Evolutionary conservation across 2,797 vertebrate species (phyloP).

Genomic region (Craterocephalus amniculus): DNA sequence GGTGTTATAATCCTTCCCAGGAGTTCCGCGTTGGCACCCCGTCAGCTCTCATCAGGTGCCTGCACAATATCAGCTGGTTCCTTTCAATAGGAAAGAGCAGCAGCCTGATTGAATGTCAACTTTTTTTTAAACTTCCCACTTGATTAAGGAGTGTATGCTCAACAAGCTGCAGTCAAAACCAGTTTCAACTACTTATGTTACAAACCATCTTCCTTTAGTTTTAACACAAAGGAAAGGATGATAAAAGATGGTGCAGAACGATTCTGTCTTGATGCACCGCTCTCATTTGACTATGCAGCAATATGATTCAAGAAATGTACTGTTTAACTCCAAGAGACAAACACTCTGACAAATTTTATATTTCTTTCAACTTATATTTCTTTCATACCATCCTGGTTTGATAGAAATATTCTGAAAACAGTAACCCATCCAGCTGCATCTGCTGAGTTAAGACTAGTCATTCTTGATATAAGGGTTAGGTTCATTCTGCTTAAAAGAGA

Average conservation of each 20-base stretch:
- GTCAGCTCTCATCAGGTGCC: not conserved
- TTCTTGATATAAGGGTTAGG: not conserved
- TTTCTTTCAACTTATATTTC: not conserved
- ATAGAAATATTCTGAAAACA: too few species aligned
- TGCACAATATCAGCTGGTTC: not conserved
- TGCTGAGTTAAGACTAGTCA: not conserved
- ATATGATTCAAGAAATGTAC: not conserved
- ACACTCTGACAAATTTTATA: not conserved
- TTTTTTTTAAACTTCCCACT: not conserved
- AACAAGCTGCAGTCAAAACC: not conserved
- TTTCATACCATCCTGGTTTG: too few species aligned
- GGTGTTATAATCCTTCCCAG: constrained; percentile 8
- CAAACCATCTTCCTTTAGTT: not conserved
- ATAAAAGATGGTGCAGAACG: not conserved
- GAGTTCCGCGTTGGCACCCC: not conserved
- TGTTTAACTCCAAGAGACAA: not conserved
- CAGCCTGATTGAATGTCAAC: not conserved
- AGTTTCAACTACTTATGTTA: not conserved
- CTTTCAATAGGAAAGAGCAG: not conserved
- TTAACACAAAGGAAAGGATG: not conserved
- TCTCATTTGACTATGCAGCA: not conserved
- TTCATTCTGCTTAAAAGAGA: not conserved
- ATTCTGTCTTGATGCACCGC: not conserved
- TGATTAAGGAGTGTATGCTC: not conserved
- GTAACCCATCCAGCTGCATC: not conserved